Evolutionary conservation across 1,140 invertebrate genomes (phyloP), one percentile per base, ranked within the genome.

Genomic region (Pogonus chalceus): DNA sequence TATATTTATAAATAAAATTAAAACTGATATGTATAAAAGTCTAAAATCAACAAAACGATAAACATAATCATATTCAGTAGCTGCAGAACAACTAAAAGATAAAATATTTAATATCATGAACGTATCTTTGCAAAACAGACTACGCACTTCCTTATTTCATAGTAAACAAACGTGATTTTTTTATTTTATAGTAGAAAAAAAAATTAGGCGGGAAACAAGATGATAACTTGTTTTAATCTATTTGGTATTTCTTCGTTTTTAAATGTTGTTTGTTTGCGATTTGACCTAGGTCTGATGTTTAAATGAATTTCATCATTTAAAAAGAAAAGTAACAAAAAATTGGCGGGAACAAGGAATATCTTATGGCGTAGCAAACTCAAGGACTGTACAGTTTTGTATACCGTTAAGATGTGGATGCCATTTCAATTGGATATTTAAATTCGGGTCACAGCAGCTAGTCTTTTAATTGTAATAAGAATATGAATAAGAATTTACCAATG

Each of bases 71-170:
- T n/a, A n/a, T n/a, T n/a, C n/a, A n/a, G n/a, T n/a, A n/a, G n/a
- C n/a, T n/a, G n/a, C n/a, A n/a, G n/a, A n/a, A n/a, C n/a, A n/a
- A n/a, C n/a, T n/a, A n/a, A n/a, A n/a, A n/a, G n/a, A n/a, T n/a
- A n/a, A n/a, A n/a, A n/a, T n/a, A n/a, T n/a, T n/a, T n/a, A n/a
- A n/a, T n/a, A n/a, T n/a, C n/a, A n/a, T n/a, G n/a, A n/a, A n/a
- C n/a, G n/a, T n/a, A 43, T 43, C 37, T 43, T 18, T 43, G 18
- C 37, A 43, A 43, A 16, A 7, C 37, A 43, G 37, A 43, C 37
- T 43, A 43, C 37, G 37, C 37, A 43, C 18, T 43, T 43, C 37
- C 37, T 43, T 4, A 43, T 10, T 18, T 43, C 9, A 16, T 43
- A 43, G 37, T 43, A 43, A 43, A 43, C 37, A 43, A 43, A 7